Evolutionary conservation across 2,113 vertebrate genomes (phyloP).

Genomic region (Sander lucioperca): DNA sequence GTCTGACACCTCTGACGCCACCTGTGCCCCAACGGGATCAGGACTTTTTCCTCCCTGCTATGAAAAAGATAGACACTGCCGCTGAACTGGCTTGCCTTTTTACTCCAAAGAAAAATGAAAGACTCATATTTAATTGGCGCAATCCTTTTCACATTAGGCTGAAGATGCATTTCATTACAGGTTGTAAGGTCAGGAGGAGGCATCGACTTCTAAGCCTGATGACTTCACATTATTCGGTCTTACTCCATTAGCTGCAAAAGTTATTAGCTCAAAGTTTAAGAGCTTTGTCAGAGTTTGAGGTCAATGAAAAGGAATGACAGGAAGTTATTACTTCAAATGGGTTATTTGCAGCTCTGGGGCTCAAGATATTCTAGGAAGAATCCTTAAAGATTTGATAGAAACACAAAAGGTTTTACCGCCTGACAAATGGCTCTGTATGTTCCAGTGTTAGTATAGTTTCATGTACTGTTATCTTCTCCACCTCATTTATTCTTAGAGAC

Average conservation of each 20-base stretch:
- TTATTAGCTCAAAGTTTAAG: constrained; percentile 55
- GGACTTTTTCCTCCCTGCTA: neutral
- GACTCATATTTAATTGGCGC: constrained; percentile 16
- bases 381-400: constrained; percentile 29
- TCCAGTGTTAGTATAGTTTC: neutral
- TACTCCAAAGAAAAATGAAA: constrained; percentile 34
- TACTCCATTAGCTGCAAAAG: constrained; percentile 52
- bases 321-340: constrained; percentile 36
- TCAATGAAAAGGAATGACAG: constrained; percentile 58
- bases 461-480: constrained; percentile 1
- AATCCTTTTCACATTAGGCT: constrained; percentile 29
- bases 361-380: constrained; percentile 31
- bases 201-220: constrained; percentile 34
- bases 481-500: neutral
- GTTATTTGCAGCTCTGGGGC: constrained; percentile 26
- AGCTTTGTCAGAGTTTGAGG: constrained; percentile 43
- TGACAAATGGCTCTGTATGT: constrained; percentile 7
- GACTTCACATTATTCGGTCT: constrained; percentile 58
- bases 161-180: constrained; percentile 60
- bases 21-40: constrained; percentile 1
- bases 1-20: constrained; percentile 34
- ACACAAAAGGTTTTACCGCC: constrained; percentile 28
- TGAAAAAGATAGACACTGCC: neutral
- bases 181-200: constrained; percentile 52
- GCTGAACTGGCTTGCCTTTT: neutral